Evolutionary conservation across 2,888 invertebrate species (phyloP), one percentile per base, ranked within the genome.

Genomic region (Torymus tubicola): DNA sequence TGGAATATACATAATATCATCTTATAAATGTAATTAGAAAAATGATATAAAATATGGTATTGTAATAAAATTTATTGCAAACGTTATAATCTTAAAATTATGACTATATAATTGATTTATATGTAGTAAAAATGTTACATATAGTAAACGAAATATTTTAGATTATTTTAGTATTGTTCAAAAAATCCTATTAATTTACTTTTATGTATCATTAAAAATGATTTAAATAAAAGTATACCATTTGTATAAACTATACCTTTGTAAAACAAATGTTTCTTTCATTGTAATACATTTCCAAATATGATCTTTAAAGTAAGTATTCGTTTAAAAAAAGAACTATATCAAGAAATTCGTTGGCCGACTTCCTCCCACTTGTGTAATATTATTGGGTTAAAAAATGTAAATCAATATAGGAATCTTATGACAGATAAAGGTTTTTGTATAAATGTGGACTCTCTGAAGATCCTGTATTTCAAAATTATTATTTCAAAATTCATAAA

Each of bases 11-110:
- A 31, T 57, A 64, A 55, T 72, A 73, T 73, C 65, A 73, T 64
- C 64, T 64, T 73, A 11, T 73, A 11, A 65, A 73, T 73, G 73
- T 73, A 73, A 73, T 65, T 73, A 73, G 73, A 18, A 57, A 73
- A 42, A 57, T 57, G 42, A 64, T 55, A 42, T 65, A 57, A 65
- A 14, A 65, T 16, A 14, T 24, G 24, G 55, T 53, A 72, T 63
- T 8, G 31, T 63, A 42, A 42, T 24, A n/a, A 65, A 75, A 18
- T 52, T 75, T 63, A 75, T 64, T 58, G 24, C 58, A 64, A 78
- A 52, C 58, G n/a, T 52, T 21, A 13, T 18, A 11, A 77, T 60
- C 65, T 16, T 53, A 68, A 10, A 65, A 16, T 64, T 63, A 70
- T 8, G 57, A 31, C 2, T 53, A 69, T 53, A 2, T 73, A 2